Evolutionary conservation across 2,888 invertebrate genomes (phyloP).

Genomic region (Cylindroiulus punctatus): DNA sequence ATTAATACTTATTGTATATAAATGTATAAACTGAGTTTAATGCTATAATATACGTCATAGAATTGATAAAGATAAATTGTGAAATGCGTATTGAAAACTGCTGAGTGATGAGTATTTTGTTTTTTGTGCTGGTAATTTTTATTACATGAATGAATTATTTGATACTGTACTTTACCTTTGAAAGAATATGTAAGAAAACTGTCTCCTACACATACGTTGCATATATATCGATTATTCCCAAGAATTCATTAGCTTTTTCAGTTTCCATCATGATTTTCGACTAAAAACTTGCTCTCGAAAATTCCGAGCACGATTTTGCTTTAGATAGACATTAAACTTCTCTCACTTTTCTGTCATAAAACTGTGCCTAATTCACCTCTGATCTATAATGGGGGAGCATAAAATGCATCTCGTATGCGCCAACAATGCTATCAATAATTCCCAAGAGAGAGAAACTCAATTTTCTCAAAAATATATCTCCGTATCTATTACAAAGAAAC

Average conservation of each 20-base stretch:
- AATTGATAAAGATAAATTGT: too few relatives aligned
- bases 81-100: too few relatives aligned
- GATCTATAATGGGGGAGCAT: slow-evolving; percentile 8
- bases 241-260: slow-evolving; percentile 9
- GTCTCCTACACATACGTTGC: neutral
- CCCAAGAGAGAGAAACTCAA: slow-evolving; percentile 17
- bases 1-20: too few relatives aligned
- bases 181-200: too few relatives aligned
- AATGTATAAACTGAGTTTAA: too few relatives aligned
- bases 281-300: neutral
- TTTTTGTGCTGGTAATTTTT: too few relatives aligned
- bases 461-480: slow-evolving; percentile 10
- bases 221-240: neutral
- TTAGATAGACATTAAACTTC: slow-evolving; percentile 3
- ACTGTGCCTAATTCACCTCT: slow-evolving; percentile 29
- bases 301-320: neutral
- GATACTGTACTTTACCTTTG: too few relatives aligned
- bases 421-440: slow-evolving; percentile 25
- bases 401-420: slow-evolving; percentile 21
- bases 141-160: too few relatives aligned
- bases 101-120: too few relatives aligned
- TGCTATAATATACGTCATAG: too few relatives aligned
- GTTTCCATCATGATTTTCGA: neutral
- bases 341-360: slow-evolving; percentile 25
- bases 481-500: neutral